These are phyloP conservation scores for Lysandra coridon DNA, from an alignment of 2,888 invertebrate species.

Conservation along the genomic window DNA sequence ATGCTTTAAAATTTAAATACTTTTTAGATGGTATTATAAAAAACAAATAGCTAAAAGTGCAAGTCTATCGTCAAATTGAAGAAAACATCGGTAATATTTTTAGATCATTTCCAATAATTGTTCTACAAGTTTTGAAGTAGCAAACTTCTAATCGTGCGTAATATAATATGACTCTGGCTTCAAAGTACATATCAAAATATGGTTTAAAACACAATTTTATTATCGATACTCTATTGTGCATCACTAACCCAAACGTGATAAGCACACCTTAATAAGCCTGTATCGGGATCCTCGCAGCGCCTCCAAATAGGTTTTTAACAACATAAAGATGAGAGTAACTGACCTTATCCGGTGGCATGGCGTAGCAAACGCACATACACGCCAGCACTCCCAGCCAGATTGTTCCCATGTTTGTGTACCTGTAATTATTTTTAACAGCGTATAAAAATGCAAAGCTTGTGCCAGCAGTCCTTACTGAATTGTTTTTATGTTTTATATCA, in stretches of 20 bases:
- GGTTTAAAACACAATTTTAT: background rate
- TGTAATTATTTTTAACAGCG: slow-evolving; percentile 33
- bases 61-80: too few relatives aligned
- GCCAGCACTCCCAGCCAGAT: slow-evolving; percentile 41
- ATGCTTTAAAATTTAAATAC: background rate
- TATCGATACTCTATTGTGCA: slow-evolving; percentile 6
- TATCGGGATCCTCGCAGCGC: slow-evolving; percentile 38
- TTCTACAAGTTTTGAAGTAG: too few relatives aligned
- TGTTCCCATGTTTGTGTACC: slow-evolving; percentile 37
- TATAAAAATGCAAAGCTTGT: too few relatives aligned
- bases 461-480: too few relatives aligned
- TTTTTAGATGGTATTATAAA: background rate
- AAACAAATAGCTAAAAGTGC: too few relatives aligned
- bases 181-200: too few relatives aligned
- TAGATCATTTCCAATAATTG: too few relatives aligned
- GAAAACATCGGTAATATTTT: too few relatives aligned
- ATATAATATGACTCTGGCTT: too few relatives aligned
- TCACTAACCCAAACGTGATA: slow-evolving; percentile 26
- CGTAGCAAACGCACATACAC: slow-evolving; percentile 48
- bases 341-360: slow-evolving; percentile 72
- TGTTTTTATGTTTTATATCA: too few relatives aligned
- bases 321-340: slow-evolving; percentile 40
- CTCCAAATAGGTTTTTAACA: slow-evolving; percentile 43
- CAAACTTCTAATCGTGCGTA: too few relatives aligned
- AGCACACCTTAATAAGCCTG: slow-evolving; percentile 18